Evolutionary conservation across 92 coral and sea anemone species (phyloP), one percentile per base, ranked within the genome.

Genomic region (Umimayanthus chanpuru): DNA sequence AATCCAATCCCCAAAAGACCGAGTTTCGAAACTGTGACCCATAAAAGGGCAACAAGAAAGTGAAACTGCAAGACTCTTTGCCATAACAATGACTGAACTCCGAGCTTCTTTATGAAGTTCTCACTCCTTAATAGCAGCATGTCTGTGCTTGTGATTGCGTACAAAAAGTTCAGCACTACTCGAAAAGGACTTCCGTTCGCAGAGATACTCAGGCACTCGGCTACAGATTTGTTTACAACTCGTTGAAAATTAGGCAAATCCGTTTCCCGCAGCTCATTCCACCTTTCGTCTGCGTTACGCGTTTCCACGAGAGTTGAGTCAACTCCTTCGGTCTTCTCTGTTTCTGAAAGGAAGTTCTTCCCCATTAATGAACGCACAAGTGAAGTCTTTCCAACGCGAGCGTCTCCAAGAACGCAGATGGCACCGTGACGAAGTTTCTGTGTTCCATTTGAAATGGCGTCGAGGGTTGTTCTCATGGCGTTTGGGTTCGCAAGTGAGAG

Each of bases 281-380:
- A 77, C 26, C 43, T 44, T 14, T 77, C 32, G 81, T 77, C 81
- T 40, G 81, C 18, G 28, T 16, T 77, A n/a, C 53, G 47, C 50
- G 81, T 77, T 25, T 77, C 58, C 50, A 77, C 81, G 0, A 77
- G 58, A 25, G 81, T 77, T 38, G 58, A 28, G 38, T 77, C 58
- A 40, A 77, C 50, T 38, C 81, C 81, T 41, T 77, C 81, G 20
- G 81, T 77, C 43, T 77, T 77, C 5, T 8, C 15, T 29, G 81
- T 41, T 43, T 77, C 81, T 21, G 21, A 58, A 2, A 38, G 81
- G 18, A 77, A 77, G 10, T 3, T 8, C 58, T 77, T 77, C 18
- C 81, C 81, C 81, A 77, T 77, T 39, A 77, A 77, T 77, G 81
- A 77, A 77, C 81, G 81, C 16, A 77, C 81, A 77, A 77, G 81